Evolutionary conservation across 2,888 invertebrate species (phyloP).

Genomic region (Dyspetes luteomarginatus): DNA sequence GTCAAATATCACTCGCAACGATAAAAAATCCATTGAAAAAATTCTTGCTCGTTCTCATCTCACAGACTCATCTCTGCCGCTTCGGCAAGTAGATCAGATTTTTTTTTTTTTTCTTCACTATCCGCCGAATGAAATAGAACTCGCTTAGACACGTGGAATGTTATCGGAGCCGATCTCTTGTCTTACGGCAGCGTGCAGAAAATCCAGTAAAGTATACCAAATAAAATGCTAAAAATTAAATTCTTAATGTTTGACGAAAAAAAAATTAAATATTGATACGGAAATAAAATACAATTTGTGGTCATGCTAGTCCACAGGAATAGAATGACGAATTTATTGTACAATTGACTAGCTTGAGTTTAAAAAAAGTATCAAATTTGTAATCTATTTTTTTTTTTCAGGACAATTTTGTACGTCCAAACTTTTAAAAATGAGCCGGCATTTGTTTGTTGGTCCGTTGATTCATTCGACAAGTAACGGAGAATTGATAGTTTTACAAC

Average conservation of each 20-base stretch:
- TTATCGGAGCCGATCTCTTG: constrained; percentile 39
- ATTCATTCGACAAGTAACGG: constrained; percentile 74
- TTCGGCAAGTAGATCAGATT: not conserved
- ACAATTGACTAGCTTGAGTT: not conserved
- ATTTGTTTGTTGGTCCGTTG: constrained; percentile 77
- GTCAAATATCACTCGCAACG: not conserved
- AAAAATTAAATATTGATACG: not conserved
- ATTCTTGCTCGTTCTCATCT: not conserved
- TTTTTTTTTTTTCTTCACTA: not conserved
- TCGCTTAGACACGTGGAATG: constrained; percentile 29
- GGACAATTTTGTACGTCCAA: constrained; percentile 17
- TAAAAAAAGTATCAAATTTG: not conserved
- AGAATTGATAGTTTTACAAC: constrained; percentile 72
- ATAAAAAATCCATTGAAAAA: not conserved
- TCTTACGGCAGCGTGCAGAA: constrained; percentile 43
- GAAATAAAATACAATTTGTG: not conserved
- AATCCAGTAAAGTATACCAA: constrained; percentile 46
- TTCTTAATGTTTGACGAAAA: not conserved
- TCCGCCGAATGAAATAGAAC: constrained; percentile 10
- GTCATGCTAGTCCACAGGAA: not conserved
- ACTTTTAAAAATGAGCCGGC: constrained; percentile 66
- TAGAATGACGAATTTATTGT: not conserved
- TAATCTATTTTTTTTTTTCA: constrained; percentile 12
- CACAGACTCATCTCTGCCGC: too few relatives aligned
- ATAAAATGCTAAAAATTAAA: not conserved